Conservation (phyloP, 1,140 invertebrate genomes). For the Drosophila fuyamai region DNA sequence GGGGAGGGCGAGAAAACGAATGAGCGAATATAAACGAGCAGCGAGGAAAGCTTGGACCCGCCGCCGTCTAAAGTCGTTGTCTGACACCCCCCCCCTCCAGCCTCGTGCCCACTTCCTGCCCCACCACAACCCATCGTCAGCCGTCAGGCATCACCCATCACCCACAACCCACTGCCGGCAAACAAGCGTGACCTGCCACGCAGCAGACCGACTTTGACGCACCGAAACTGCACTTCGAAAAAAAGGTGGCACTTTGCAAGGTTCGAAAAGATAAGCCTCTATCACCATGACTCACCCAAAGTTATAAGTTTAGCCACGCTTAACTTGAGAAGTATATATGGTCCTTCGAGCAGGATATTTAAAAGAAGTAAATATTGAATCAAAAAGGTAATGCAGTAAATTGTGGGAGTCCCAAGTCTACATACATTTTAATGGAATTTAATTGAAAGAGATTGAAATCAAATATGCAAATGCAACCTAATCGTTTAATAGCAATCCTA, state of each 20-base stretch:
- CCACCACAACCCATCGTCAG: conserved; percentile 24
- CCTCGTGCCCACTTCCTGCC: conserved; percentile 4
- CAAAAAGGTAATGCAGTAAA: too few species aligned
- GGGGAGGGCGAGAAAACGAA: conserved; percentile 19
- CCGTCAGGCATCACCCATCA: conserved; percentile 25
- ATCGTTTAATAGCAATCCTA: too few species aligned
- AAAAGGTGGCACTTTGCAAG: not conserved
- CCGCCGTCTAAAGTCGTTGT: conserved; percentile 60
- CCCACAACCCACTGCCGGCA: conserved; percentile 22
- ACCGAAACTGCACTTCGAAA: conserved; percentile 18
- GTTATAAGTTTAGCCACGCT: too few species aligned
- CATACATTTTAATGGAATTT: too few species aligned
- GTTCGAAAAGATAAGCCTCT: too few species aligned
- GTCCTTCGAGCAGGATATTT: too few species aligned
- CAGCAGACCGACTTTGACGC: conserved; percentile 56
- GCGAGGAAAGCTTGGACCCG: conserved; percentile 39
- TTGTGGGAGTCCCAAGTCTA: too few species aligned
- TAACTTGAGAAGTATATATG: not conserved
- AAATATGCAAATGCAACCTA: too few species aligned
- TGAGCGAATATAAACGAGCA: conserved; percentile 50
- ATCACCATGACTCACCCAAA: too few species aligned
- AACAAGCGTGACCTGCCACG: conserved; percentile 75
- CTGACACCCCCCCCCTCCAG: conserved; percentile 45
- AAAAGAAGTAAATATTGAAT: not conserved
- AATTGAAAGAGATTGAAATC: too few species aligned